Evolutionary conservation across 2,113 vertebrate species (phyloP).

Genomic region (Rattus rattus): DNA sequence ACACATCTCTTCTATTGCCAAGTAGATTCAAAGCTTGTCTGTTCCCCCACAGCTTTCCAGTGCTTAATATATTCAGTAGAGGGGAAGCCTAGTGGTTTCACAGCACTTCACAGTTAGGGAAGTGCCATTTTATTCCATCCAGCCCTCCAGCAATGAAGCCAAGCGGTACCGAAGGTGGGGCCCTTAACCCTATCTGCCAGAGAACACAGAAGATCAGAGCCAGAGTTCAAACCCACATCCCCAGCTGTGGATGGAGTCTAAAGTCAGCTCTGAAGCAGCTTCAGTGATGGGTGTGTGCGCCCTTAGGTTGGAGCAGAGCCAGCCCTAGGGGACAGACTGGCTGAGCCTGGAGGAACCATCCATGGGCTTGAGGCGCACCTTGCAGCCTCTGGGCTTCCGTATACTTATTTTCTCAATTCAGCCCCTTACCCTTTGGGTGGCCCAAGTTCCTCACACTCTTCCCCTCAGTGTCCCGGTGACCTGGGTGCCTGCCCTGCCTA

Average conservation of each 20-base stretch:
- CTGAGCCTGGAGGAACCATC: background rate
- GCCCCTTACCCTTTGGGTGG: background rate
- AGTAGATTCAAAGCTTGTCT: background rate
- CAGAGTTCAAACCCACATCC: background rate
- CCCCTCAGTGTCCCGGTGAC: background rate
- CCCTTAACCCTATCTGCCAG: background rate
- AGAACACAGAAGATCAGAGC: background rate
- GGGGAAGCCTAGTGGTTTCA: background rate
- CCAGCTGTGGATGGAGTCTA: background rate
- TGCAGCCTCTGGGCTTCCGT: background rate
- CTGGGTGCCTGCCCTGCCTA: background rate
- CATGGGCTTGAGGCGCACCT: background rate
- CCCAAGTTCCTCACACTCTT: background rate
- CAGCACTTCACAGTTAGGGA: background rate
- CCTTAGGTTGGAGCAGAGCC: background rate
- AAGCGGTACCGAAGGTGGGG: background rate
- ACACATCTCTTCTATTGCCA: background rate
- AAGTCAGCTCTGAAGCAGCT: background rate
- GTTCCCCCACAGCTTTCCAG: background rate
- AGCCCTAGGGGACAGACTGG: rapidly evolving
- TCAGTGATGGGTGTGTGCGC: rapidly evolving
- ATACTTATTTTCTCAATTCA: background rate
- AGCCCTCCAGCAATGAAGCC: background rate
- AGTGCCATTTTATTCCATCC: background rate
- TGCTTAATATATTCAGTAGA: background rate